Evolutionary conservation across 1,140 invertebrate species (phyloP), one percentile per base, ranked within the genome.

Genomic region (Lordiphosa clarofinis): DNA sequence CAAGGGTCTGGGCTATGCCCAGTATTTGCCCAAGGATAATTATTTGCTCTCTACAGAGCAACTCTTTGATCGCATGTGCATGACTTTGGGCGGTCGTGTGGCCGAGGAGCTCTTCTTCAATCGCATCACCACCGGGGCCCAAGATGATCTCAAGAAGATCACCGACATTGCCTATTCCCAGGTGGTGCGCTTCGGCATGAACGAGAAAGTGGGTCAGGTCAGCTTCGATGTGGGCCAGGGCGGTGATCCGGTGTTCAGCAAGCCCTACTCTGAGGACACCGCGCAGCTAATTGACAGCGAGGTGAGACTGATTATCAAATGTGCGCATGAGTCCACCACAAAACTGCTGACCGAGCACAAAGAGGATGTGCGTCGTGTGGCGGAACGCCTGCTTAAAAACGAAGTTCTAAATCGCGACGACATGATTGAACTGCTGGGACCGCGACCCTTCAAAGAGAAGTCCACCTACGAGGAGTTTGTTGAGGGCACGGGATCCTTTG

Each of bases 391-490:
- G 54, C 90, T 99, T 24, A 96, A 98, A 88, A 96, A 98, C 88
- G 99, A 99, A 90, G 95, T 99, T 54, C 91, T 99, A 19, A 97
- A 95, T 84, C 93, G 99, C 59, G 96, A 99, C 28, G 98, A 99
- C 81, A 99, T 99, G 97, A 96, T 99, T 61, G 97, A 99, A 89
- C 89, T 99, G 4, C 90, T 99, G 3, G 99, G 99, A 4, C 91
- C 93, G 39, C 91, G 99, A 71, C 99, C 99, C 0, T 99, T 99
- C 93, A 94, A 94, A 21, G 99, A 99, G 90, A 99, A 99, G 90
- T 98, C 98, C 10, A 99, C 98, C 4, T 99, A 99, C 88, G 99
- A 99, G 91, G 96, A 99, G 87, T 99, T 99, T 90, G 98, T 99
- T 1, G 98, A 98, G 90, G 98, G 98, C 1, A 99, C 99, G 9